Base-by-base conservation (phyloP, 1,140 invertebrate species). In the Patella vulgata region DNA sequence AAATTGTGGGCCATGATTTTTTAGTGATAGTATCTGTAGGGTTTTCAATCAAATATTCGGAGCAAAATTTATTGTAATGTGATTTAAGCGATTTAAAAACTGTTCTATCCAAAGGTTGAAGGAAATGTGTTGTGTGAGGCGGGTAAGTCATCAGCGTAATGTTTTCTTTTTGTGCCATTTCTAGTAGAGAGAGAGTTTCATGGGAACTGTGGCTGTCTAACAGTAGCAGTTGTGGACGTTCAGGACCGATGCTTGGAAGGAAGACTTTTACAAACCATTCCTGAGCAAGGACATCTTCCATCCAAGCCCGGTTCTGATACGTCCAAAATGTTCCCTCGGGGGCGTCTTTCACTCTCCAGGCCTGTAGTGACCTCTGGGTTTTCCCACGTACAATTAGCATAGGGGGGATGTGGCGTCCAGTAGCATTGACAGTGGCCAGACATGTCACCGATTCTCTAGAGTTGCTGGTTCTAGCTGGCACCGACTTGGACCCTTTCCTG, bases 361-460 rank as follows among this genome's bases (percentile, higher is more conserved):
- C 56, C 44, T 67, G 47, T 1, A 66, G 33, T 25, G 58, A 66
- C n/a, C 9, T 12, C 1, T 12, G 17, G 25, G 66, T 63, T 60
- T 72, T 72, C 5, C 62, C 66, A 44, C 70, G 66, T 6, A 62
- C 65, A 30, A 73, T 46, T 43, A 66, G 53, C 11, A 73, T 39
- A 2, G 64, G 67, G 70, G 66, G 5, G 44, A 66, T 71, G 1
- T 33, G 46, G 19, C 47, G 23, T 27, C 63, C 58, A 2, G 28
- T 4, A 19, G 62, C 62, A 66, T 65, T 70, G 17, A 70, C 60
- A 54, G 59, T 68, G 17, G 60, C 63, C 40, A 70, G 63, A 1
- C 66, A 44, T 2, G 67, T 74, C 17, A 74, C 44, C n/a, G 59
- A 61, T 9, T 53, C 67, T 14, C 60, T 31, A 14, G n/a, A 52